phyloP scores from a whole-genome alignment of 2,888 invertebrate genomes.

The Hypercompe scribonia region DNA sequence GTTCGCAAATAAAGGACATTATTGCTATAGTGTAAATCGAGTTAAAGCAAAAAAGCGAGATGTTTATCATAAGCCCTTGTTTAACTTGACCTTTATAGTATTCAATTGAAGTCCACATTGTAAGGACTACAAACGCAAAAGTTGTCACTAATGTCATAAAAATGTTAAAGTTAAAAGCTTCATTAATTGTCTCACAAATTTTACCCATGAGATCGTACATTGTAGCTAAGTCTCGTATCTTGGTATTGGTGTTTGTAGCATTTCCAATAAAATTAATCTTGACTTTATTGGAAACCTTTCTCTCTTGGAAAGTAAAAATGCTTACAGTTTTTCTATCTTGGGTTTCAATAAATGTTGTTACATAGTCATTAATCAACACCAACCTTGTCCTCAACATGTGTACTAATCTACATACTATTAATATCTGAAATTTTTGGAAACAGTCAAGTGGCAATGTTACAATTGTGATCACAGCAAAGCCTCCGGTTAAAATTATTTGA shows the following conservation, averaged over 20 bases:
- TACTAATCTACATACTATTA: constrained; percentile 62
- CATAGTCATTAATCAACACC: constrained; percentile 58
- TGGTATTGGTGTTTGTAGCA: constrained; percentile 53
- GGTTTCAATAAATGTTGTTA: constrained; percentile 57
- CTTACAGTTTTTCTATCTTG: constrained; percentile 46
- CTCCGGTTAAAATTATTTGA: neutral
- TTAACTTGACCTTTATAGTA: constrained; percentile 45
- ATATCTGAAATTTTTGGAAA: constrained; percentile 63
- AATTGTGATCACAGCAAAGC: neutral
- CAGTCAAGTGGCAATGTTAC: neutral
- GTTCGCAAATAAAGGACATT: constrained; percentile 67
- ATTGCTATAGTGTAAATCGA: constrained; percentile 58
- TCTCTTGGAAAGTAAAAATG: constrained; percentile 39
- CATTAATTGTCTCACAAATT: constrained; percentile 60
- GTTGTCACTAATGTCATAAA: constrained; percentile 70
- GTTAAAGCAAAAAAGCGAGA: constrained; percentile 60
- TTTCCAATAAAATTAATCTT: constrained; percentile 55
- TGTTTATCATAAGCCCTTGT: constrained; percentile 49
- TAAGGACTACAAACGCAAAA: constrained; percentile 66
- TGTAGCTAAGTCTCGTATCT: constrained; percentile 64
- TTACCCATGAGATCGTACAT: constrained; percentile 66
- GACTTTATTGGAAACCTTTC: constrained; percentile 39
- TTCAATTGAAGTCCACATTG: constrained; percentile 66
- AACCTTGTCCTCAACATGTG: constrained; percentile 60
- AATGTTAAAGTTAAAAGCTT: constrained; percentile 70